Percentiles rank a stretch among this genome's conserved stretches.
These are phyloP conservation scores for Hartigia nigra DNA, from an alignment of 2,888 invertebrate species.

Conservation along the genomic window DNA sequence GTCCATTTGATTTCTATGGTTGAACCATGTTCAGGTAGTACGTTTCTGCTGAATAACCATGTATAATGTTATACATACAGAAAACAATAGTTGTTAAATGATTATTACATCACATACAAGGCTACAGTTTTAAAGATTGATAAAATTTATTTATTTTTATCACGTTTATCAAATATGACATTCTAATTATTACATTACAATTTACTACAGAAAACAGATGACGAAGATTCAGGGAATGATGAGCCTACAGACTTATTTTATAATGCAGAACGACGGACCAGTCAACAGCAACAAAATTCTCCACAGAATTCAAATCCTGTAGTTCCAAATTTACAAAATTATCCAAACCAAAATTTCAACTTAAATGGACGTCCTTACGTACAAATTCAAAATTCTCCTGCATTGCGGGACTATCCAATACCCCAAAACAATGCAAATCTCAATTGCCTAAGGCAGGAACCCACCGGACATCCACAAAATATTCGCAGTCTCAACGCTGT, in stretches of 20 bases:
- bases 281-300: slow-evolving; percentile 50
- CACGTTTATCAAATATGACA: not conserved
- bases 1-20: no score
- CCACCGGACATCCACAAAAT: slow-evolving; percentile 28
- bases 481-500: not conserved
- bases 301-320: slow-evolving; percentile 45
- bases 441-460: slow-evolving; percentile 18
- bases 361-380: slow-evolving; percentile 12
- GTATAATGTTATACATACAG: no score
- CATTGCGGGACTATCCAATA: slow-evolving; percentile 26
- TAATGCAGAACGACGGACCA: slow-evolving; percentile 68
- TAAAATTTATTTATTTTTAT: no score
- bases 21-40: no score
- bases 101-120: not conserved
- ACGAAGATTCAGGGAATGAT: slow-evolving; percentile 94
- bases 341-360: slow-evolving; percentile 8
- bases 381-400: slow-evolving; percentile 26
- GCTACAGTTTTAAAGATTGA: not conserved
- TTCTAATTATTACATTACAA: slow-evolving; percentile 5
- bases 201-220: slow-evolving; percentile 76
- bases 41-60: no score
- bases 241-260: slow-evolving; percentile 83
- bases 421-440: slow-evolving; percentile 27
- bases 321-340: slow-evolving; percentile 31
- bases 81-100: no score